Conservation (phyloP, 2,888 invertebrate species). For the Ormyrus pomaceus region DNA sequence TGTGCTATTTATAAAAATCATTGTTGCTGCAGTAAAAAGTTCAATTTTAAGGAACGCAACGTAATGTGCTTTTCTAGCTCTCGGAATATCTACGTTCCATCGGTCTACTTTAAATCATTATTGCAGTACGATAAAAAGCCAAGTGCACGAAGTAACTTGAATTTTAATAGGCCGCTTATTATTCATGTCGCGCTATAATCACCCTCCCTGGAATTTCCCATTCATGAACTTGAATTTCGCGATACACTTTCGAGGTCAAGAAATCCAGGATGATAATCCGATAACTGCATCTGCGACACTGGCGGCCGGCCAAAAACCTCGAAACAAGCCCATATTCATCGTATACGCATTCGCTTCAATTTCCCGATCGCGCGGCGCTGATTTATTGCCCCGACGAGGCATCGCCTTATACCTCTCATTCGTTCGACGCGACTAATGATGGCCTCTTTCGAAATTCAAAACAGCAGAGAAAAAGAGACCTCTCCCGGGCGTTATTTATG, state of each 20-base stretch:
- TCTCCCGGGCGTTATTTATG: constrained; percentile 19
- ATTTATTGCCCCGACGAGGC: constrained; percentile 34
- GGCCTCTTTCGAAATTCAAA: too few species aligned
- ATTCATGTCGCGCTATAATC: too few species aligned
- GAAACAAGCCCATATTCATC: constrained; percentile 19
- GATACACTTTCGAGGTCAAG: not conserved
- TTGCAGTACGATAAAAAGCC: too few species aligned
- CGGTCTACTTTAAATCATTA: not conserved
- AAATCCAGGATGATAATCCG: constrained; percentile 26
- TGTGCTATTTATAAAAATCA: too few species aligned
- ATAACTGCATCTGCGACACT: constrained; percentile 17
- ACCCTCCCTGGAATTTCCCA: not conserved
- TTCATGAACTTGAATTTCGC: not conserved
- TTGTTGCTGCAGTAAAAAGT: too few species aligned
- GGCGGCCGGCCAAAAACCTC: constrained; percentile 6
- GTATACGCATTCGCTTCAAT: constrained; percentile 23
- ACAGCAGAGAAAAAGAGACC: too few species aligned
- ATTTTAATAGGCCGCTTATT: too few species aligned
- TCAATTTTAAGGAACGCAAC: not conserved
- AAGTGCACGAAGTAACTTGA: too few species aligned
- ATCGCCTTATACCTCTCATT: constrained; percentile 5
- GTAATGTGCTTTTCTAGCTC: not conserved
- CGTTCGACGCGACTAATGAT: not conserved
- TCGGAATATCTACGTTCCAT: not conserved
- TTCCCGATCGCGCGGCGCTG: constrained; percentile 21